Evolutionary conservation across 2,797 vertebrate species (phyloP).

Genomic region (Eulemur coronatus): DNA sequence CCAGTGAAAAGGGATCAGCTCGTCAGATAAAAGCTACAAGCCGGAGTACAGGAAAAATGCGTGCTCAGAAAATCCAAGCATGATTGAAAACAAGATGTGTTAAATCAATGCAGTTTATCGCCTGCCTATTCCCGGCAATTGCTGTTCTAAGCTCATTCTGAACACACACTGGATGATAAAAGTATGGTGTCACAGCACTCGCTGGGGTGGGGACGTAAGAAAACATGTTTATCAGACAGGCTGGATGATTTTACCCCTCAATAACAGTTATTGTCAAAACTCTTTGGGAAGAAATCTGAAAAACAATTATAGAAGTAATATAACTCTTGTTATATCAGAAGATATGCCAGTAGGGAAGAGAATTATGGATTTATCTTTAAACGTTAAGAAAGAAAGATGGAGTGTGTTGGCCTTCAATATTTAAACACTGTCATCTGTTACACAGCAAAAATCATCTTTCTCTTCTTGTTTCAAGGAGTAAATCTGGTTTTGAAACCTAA

Average conservation of each 20-base stretch:
- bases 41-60: constrained; percentile 90
- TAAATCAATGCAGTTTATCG: constrained; percentile 93
- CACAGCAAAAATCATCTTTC: constrained; percentile 36
- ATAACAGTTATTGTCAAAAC: constrained; percentile 85
- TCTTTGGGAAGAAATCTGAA: constrained; percentile 76
- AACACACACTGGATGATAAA: constrained; percentile 90
- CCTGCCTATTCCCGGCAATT: constrained; percentile 90
- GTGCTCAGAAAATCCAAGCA: constrained; percentile 91
- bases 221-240: constrained; percentile 89
- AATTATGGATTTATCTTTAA: constrained; percentile 71
- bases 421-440: constrained; percentile 60
- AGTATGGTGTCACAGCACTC: constrained; percentile 88
- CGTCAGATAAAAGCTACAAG: constrained; percentile 92
- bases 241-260: constrained; percentile 80
- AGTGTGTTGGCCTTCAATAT: constrained; percentile 53
- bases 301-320: constrained; percentile 81
- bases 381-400: constrained; percentile 51
- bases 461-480: constrained; percentile 54
- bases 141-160: constrained; percentile 90
- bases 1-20: constrained; percentile 90
- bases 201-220: constrained; percentile 85
- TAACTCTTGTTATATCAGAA: constrained; percentile 72
- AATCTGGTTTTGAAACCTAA: constrained; percentile 49
- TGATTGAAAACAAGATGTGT: constrained; percentile 93
- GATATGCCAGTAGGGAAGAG: constrained; percentile 34